Evolutionary conservation across 2,888 invertebrate species (phyloP), one percentile per base, ranked within the genome.

Genomic region (Drosophila borealis): DNA sequence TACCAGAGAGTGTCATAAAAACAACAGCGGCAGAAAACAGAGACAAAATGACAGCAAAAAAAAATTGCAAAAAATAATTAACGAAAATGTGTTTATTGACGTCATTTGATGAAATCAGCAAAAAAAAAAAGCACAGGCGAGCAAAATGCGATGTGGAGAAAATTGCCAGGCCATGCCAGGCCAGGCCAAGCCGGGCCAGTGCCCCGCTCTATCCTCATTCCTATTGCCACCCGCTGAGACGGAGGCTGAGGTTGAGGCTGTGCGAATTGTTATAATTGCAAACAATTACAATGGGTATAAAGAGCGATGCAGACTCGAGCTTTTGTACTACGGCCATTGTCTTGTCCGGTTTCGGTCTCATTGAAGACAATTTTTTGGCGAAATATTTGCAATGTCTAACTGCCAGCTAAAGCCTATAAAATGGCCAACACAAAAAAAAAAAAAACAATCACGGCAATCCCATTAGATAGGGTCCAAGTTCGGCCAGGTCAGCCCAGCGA

Each of bases 241-340:
- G 46, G 48, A 48, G 34, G 69, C 69, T 60, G 70, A 42, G 70
- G 57, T 42, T 46, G 42, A 55, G 56, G 59, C 61, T 79, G 68
- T 67, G 86, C 88, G 70, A 87, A 89, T 74, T 72, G 78, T 84
- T 75, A 89, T 84, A 84, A 84, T 84, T 89, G 81, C 89, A 75
- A 75, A 78, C 89, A 89, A 89, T 83, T 84, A 87, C 88, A 78
- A 74, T 68, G 81, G 73, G 78, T 71, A 74, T 81, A 72, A 84
- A 75, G 51, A 71, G 62, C 62, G 45, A 42, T 67, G 69, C 57
- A 57, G 53, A 50, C 50, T 49, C 17, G 21, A 33, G 41, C 37
- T 49, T 59, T 49, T 55, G 76, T 59, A 61, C 72, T 48, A 41
- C 14, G 64, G 53, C 61, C 78, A 84, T 81, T 81, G 88, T 81